A percentile compares a stretch with the other conserved stretches of the same genome.
Conservation (phyloP, 1,140 invertebrate species). For the Drosophila tani region DNA sequence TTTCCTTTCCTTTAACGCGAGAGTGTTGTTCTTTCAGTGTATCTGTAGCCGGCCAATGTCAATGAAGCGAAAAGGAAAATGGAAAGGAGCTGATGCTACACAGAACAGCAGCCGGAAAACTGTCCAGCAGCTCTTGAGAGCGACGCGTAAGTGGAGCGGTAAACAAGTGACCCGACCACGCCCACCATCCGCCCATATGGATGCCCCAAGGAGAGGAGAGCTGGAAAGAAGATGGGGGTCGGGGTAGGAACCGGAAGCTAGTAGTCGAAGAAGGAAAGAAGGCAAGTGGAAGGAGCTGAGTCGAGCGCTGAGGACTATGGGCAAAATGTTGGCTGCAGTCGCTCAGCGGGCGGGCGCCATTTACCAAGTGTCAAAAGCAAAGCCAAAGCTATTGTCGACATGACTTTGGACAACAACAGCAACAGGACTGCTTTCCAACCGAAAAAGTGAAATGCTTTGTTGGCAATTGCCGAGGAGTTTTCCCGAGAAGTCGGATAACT, state of each 20-base stretch:
- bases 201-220: background rate
- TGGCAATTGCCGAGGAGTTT: constrained; percentile 79
- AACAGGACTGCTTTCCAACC: constrained; percentile 32
- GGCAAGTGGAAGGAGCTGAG: constrained; percentile 5
- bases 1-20: too few species aligned
- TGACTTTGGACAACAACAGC: constrained; percentile 77
- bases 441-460: constrained; percentile 79
- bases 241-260: constrained; percentile 6
- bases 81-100: constrained; percentile 6
- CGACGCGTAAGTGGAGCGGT: constrained; percentile 74
- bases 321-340: constrained; percentile 63
- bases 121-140: constrained; percentile 60
- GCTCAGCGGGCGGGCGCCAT: constrained; percentile 82
- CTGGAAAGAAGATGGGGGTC: background rate
- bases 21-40: background rate
- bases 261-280: constrained; percentile 22
- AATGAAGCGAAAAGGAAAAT: background rate
- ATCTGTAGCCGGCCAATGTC: background rate
- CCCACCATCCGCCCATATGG: constrained; percentile 25
- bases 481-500: constrained; percentile 52
- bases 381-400: constrained; percentile 84
- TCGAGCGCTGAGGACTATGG: constrained; percentile 7
- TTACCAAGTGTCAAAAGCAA: constrained; percentile 84
- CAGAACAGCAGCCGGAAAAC: constrained; percentile 40
- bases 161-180: constrained; percentile 70